These are phyloP conservation scores for Hesperophylax magnus DNA, from an alignment of 1,140 invertebrate species.

Conservation along the genomic window DNA sequence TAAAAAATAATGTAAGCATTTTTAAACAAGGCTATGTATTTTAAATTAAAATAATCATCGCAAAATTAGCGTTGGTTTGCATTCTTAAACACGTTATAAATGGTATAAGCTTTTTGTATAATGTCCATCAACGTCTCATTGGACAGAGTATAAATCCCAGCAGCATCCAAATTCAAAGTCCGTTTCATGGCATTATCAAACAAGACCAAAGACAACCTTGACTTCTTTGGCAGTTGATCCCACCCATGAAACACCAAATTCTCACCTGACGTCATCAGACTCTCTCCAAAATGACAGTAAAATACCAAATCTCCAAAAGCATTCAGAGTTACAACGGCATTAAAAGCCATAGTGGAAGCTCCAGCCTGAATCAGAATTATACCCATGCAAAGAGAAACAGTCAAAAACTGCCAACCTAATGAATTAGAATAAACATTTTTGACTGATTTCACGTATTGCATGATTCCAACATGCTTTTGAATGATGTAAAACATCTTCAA, in stretches of 20 bases:
- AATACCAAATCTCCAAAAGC: slow-evolving; percentile 43
- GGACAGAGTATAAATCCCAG: slow-evolving; percentile 39
- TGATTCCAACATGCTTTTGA: slow-evolving; percentile 38
- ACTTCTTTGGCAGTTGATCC: slow-evolving; percentile 26
- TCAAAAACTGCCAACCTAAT: slow-evolving; percentile 35
- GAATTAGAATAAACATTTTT: slow-evolving; percentile 16
- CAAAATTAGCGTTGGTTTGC: too few species aligned
- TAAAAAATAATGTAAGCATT: too few species aligned
- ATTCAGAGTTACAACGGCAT: slow-evolving; percentile 17
- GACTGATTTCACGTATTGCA: slow-evolving; percentile 34
- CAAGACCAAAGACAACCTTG: slow-evolving; percentile 8
- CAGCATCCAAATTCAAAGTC: slow-evolving; percentile 23
- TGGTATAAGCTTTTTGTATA: slow-evolving; percentile 43
- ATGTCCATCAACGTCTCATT: slow-evolving; percentile 40
- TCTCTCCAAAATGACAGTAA: slow-evolving; percentile 47
- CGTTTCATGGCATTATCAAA: slow-evolving; percentile 10
- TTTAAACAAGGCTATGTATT: too few species aligned
- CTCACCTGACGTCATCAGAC: slow-evolving; percentile 13
- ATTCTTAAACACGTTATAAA: slow-evolving; percentile 45
- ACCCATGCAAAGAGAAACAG: slow-evolving; percentile 21
- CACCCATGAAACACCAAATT: slow-evolving; percentile 1
- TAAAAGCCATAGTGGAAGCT: slow-evolving; percentile 26
- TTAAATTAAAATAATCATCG: too few species aligned
- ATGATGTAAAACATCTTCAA: slow-evolving; percentile 44
- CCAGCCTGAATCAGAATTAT: slow-evolving; percentile 26